Evolutionary conservation across 2,888 invertebrate species (phyloP).

Genomic region (Papilio gigon): DNA sequence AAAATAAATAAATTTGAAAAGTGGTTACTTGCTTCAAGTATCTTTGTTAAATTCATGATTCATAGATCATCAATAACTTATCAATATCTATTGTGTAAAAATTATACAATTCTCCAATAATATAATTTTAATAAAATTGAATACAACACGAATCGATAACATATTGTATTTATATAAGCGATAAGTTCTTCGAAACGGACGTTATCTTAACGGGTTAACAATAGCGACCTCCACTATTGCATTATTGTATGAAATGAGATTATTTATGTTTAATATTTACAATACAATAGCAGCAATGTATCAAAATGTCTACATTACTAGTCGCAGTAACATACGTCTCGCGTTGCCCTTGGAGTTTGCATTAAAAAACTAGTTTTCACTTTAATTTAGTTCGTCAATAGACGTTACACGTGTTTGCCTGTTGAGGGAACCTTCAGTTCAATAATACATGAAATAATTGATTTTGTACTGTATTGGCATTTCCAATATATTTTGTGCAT

Average conservation of each 20-base stretch:
- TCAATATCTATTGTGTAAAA: background rate
- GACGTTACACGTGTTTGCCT: constrained; percentile 16
- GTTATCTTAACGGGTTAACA: constrained; percentile 39
- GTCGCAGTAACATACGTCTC: constrained; percentile 1
- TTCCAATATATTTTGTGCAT: background rate
- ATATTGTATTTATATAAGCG: constrained; percentile 43
- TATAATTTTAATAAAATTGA: constrained; percentile 8
- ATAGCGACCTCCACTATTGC: constrained; percentile 17
- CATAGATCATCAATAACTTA: too few species aligned
- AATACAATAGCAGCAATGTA: constrained; percentile 24
- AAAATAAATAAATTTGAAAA: too few species aligned
- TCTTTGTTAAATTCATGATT: too few species aligned
- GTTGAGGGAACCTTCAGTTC: background rate
- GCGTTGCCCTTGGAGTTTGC: constrained; percentile 34
- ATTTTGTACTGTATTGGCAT: background rate
- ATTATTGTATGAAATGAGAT: constrained; percentile 13
- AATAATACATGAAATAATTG: background rate
- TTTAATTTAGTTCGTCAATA: constrained; percentile 44
- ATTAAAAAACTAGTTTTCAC: constrained; percentile 44
- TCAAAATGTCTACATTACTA: constrained; percentile 1
- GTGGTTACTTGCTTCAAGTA: too few species aligned
- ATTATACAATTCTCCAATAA: background rate
- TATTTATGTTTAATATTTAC: too few species aligned
- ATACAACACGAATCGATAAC: constrained; percentile 26
- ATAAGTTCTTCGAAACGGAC: constrained; percentile 44